Conservation (phyloP, 2,113 vertebrate species). For the Puntigrus tetrazona region DNA sequence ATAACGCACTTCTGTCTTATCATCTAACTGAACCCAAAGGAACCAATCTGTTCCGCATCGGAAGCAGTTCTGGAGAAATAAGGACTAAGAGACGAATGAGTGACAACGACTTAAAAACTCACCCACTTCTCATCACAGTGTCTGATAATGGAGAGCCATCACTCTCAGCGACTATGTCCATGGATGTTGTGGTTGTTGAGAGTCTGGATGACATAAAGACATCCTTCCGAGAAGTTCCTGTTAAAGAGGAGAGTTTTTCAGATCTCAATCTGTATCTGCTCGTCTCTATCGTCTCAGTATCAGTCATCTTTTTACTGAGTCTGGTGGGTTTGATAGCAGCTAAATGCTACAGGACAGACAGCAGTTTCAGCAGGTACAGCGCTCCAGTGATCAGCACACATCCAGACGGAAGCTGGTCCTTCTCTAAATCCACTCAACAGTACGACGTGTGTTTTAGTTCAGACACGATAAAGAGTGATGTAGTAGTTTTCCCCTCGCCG, state of each 20-base stretch:
- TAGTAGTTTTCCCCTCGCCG: slow-evolving; percentile 51
- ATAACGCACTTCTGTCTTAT: slow-evolving; percentile 57
- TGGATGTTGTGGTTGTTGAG: slow-evolving; percentile 73
- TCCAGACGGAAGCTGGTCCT: slow-evolving; percentile 64
- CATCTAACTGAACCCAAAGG: slow-evolving; percentile 48
- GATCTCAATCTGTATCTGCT: slow-evolving; percentile 73
- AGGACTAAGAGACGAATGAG: slow-evolving; percentile 65
- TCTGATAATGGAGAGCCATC: slow-evolving; percentile 67
- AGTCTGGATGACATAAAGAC: slow-evolving; percentile 62
- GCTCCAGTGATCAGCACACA: slow-evolving; percentile 51
- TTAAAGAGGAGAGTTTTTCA: slow-evolving; percentile 58
- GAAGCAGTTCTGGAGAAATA: slow-evolving; percentile 57
- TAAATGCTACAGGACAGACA: slow-evolving; percentile 51
- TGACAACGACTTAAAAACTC: slow-evolving; percentile 72
- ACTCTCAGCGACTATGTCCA: slow-evolving; percentile 72
- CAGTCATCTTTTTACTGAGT: slow-evolving; percentile 66
- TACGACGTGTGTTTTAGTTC: slow-evolving; percentile 68
- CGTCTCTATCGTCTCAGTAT: slow-evolving; percentile 70
- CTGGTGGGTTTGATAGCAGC: slow-evolving; percentile 53
- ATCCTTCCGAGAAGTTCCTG: slow-evolving; percentile 69
- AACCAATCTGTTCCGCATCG: slow-evolving; percentile 55
- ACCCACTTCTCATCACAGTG: slow-evolving; percentile 74
- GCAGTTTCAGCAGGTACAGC: slow-evolving; percentile 45
- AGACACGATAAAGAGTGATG: slow-evolving; percentile 54
- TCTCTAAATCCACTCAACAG: slow-evolving; percentile 65